phyloP scores from a whole-genome alignment of 2,113 vertebrate species.

The Gavialis gangeticus region DNA sequence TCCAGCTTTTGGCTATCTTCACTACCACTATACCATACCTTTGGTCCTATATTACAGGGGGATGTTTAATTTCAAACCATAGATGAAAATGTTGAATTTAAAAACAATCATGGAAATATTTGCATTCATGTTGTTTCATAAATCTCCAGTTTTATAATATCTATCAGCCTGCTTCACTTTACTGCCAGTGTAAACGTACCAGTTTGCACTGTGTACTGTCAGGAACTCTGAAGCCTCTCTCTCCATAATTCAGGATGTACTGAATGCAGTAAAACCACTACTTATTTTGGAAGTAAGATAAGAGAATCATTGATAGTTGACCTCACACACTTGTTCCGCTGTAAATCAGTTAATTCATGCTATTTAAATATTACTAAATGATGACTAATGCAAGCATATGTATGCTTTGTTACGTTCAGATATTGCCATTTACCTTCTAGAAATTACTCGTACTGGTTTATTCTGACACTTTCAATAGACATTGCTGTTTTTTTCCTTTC shows the following conservation, averaged over 20 bases:
- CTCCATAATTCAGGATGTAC: neutral
- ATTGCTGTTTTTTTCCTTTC: neutral
- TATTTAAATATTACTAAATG: too few relatives aligned
- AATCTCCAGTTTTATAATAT: neutral
- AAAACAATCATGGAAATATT: neutral
- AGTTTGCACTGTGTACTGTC: neutral
- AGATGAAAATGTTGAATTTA: neutral
- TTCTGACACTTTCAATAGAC: neutral
- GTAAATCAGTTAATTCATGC: too few relatives aligned
- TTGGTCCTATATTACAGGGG: neutral
- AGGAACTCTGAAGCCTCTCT: neutral
- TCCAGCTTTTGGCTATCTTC: neutral
- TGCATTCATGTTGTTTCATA: neutral
- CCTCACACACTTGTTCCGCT: neutral
- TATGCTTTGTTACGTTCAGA: neutral
- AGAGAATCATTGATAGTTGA: neutral
- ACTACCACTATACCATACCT: neutral
- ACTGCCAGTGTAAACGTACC: neutral
- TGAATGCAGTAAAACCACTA: neutral
- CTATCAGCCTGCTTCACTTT: neutral
- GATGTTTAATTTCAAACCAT: neutral
- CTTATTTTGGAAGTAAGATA: neutral
- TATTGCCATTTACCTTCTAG: neutral
- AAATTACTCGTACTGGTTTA: neutral
- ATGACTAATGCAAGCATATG: too few relatives aligned